Base-by-base conservation (phyloP, 1,140 invertebrate genomes). In the Teleopsis dalmanni region DNA sequence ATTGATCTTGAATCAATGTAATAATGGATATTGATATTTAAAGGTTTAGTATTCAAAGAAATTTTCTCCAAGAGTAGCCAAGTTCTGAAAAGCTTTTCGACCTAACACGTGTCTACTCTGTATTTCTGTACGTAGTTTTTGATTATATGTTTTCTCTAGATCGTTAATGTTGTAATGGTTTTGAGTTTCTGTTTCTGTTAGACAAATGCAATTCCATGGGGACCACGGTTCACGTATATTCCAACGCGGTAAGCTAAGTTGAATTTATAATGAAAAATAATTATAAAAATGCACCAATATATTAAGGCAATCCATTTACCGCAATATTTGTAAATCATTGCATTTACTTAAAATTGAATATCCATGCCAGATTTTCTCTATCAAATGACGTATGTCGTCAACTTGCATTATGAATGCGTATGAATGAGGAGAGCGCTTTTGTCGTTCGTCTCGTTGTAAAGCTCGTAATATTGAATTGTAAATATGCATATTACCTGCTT, bases 191-290 rank as follows among this genome's bases (percentile, higher is more conserved):
- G 77, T 71, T 7, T 74, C 60, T 0, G 81, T 82, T 4, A 84
- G 55, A 25, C 82, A 66, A 40, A 84, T 71, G 44, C 78, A 81
- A 62, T 84, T 84, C 81, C 81, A 84, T 1, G 81, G 81, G 1
- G 77, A 70, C 81, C 81, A 84, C 31, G 77, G 75, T 26, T 74
- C 55, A 19, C 73, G 55, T 22, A 59, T 62, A n/a, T 72, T 60
- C 70, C 79, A 84, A 5, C 81, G 70, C 1, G 73, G 71, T 29
- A 82, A 62, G 22, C 68, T 70, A 13, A 19, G 37, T 31, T n/a
- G 44, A 35, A 50, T 16, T 33, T 4, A 27, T 19, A 29, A 2
- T 5, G 36, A 38, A 4, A 41, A 4, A 42, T 25, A 5, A 37
- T 10, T n/a, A 29, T 10, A 23, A 51, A 40, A 23, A 31, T 33